phyloP scores from a whole-genome alignment of 2,888 invertebrate species.

The Nasonovia ribisnigri region DNA sequence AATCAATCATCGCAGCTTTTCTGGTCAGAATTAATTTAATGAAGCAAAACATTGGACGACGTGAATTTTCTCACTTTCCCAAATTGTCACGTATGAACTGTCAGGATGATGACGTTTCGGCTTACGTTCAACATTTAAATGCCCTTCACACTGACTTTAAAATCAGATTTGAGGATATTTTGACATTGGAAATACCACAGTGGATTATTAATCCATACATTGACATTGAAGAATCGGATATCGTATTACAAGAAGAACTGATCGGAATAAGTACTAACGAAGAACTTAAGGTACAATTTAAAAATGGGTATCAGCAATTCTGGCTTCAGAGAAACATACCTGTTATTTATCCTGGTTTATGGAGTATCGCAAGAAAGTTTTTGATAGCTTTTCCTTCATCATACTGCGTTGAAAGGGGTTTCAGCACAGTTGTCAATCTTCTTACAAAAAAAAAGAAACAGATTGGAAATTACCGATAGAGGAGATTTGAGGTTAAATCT shows the following conservation, averaged over 20 bases:
- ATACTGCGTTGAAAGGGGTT: too few relatives aligned
- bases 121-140: background rate
- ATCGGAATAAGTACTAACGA: slow-evolving; percentile 67
- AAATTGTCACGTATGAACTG: slow-evolving; percentile 11
- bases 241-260: slow-evolving; percentile 67
- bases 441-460: too few relatives aligned
- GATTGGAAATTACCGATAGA: too few relatives aligned
- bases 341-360: too few relatives aligned
- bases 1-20: too few relatives aligned
- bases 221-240: background rate
- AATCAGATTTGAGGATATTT: background rate
- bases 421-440: background rate
- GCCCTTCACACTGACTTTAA: background rate
- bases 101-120: background rate
- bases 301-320: slow-evolving; percentile 20
- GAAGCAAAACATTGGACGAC: too few relatives aligned
- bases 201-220: background rate
- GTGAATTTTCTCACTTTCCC: too few relatives aligned
- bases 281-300: slow-evolving; percentile 64
- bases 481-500: too few relatives aligned
- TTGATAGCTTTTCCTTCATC: too few relatives aligned
- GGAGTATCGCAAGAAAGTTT: too few relatives aligned
- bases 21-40: too few relatives aligned
- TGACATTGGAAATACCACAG: too few relatives aligned
- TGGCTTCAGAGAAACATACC: slow-evolving; percentile 66